Evolutionary conservation across 2,113 vertebrate species (phyloP), one percentile per base, ranked within the genome.

Genomic region (Hystrix brachyura): DNA sequence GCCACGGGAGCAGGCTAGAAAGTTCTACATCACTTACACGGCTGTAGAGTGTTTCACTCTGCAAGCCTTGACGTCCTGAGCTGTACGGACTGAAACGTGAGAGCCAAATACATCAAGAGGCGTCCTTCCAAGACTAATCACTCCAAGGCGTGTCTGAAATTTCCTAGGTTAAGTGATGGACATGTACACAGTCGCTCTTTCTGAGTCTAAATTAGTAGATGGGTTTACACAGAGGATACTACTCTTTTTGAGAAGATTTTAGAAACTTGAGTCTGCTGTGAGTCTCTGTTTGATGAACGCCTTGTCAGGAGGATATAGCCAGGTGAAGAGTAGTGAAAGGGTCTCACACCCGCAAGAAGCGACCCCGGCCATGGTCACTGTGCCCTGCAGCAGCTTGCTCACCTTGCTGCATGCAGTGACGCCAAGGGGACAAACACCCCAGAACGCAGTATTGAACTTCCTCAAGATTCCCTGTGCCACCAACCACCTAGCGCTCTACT

Each of bases 381-480:
- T 23, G 38, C 72, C 7, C 43, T 12, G 21, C 21, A 46, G 71
- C n/a, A 25, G 71, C 71, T 29, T 46, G 11, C 9, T 25, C 43
- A 14, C 43, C 0, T 2, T 7, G 43, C 43, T 69, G 23, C 11
- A 0, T 48, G 23, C 43, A 15, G 10, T 14, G 43, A 43, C 3
- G 72, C 43, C 1, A 2, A 1, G 43, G 72, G 0, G 38, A 27
- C 43, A 13, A 13, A 74, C 34, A 17, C 0, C 5, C 2, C 38
- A n/a, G n/a, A n/a, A n/a, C n/a, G n/a, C 38, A 10, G 14, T 4
- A 1, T 55, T 7, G 72, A 25, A 5, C 51, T 18, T 32, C 9
- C 27, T 15, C 5, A 21, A 5, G 18, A 18, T 3, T 69, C 67
- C n/a, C 67, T 17, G 2, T 7, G 5, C 34, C 34, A 8, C 15